These are phyloP conservation scores for Alfaro cultratus DNA, from an alignment of 2,797 vertebrate species.

Conservation along the genomic window DNA sequence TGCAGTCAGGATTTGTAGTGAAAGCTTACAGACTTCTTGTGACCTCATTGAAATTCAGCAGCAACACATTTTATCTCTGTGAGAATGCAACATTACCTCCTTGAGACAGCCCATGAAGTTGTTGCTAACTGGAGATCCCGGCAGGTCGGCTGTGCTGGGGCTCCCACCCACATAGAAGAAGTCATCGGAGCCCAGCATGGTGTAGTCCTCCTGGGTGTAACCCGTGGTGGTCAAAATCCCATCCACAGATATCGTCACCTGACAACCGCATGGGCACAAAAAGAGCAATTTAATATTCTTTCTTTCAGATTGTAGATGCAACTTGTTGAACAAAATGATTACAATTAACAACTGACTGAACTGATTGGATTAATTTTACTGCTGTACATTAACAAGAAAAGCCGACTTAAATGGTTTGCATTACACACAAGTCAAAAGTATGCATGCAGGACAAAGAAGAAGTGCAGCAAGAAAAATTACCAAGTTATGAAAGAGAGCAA, in stretches of 20 bases:
- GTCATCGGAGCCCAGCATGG: conserved; percentile 97
- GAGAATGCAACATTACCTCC: conserved; percentile 84
- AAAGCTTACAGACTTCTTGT: neutral
- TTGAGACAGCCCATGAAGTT: conserved; percentile 99
- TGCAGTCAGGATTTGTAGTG: neutral
- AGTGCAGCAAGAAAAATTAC: neutral
- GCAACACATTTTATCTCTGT: neutral
- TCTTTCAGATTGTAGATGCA: neutral
- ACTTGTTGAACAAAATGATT: neutral
- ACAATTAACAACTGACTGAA: neutral
- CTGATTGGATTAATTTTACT: neutral
- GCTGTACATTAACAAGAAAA: neutral
- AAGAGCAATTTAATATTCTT: neutral
- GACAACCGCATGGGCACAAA: conserved; percentile 36
- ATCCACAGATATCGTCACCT: conserved; percentile 99
- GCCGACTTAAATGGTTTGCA: neutral
- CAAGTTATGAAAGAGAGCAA: neutral
- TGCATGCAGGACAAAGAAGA: neutral
- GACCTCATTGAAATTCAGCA: neutral
- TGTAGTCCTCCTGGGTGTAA: conserved; percentile 98
- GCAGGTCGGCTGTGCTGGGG: conserved; percentile 95
- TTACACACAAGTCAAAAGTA: neutral
- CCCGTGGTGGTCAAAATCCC: conserved; percentile 98
- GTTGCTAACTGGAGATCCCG: conserved; percentile 98
- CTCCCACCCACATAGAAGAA: conserved; percentile 99